phyloP scores from a whole-genome alignment of 2,797 vertebrate species.

The Spinus olivaceus region DNA sequence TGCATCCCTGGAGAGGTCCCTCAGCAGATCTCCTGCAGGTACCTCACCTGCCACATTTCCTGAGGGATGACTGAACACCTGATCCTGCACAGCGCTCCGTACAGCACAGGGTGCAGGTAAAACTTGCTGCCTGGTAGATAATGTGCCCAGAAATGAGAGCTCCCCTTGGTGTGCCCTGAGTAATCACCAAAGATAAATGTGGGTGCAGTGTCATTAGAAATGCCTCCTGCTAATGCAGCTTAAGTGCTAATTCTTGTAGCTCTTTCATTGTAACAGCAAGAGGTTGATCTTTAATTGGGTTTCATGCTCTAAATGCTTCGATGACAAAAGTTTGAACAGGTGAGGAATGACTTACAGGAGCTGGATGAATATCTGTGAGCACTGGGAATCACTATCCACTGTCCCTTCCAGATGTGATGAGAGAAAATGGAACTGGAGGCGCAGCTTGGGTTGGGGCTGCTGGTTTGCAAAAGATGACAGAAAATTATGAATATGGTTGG shows the following conservation, averaged over 20 bases:
- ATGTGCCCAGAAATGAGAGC: neutral
- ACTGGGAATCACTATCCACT: neutral
- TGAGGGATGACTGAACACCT: neutral
- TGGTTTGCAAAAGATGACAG: neutral
- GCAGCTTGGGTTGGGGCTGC: neutral
- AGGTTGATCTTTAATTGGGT: conserved; percentile 66
- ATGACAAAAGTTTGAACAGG: conserved; percentile 63
- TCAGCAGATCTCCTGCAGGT: neutral
- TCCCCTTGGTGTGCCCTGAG: neutral
- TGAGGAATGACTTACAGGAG: conserved; percentile 43
- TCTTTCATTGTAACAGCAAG: conserved; percentile 55
- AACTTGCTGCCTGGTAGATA: neutral
- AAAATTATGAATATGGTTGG: fast-evolving
- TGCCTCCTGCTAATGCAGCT: conserved; percentile 53
- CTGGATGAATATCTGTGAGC: neutral
- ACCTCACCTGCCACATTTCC: neutral
- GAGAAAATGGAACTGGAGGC: neutral
- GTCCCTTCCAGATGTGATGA: neutral
- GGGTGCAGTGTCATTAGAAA: conserved; percentile 26
- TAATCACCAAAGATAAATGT: conserved; percentile 47
- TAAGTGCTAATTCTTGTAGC: conserved; percentile 69
- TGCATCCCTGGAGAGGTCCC: neutral
- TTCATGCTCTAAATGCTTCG: conserved; percentile 69
- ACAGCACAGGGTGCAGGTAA: neutral
- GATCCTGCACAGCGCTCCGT: neutral